Evolutionary conservation across 2,888 invertebrate species (phyloP).

Genomic region (Chalcis sispes): DNA sequence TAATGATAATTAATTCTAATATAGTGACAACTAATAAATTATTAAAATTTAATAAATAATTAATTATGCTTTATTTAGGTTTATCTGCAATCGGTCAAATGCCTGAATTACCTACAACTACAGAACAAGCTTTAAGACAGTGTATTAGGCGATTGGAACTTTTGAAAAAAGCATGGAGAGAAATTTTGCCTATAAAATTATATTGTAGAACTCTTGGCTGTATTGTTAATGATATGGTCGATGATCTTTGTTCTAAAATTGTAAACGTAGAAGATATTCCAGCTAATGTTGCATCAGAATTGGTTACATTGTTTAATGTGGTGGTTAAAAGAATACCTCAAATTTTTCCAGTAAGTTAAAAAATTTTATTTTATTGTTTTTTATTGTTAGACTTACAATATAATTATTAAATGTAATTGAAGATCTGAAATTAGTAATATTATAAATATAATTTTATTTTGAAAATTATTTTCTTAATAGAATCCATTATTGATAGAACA

Average conservation of each 20-base stretch:
- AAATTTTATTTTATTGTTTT: slow-evolving; percentile 47
- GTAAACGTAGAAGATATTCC: slow-evolving; percentile 90
- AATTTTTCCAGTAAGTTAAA: slow-evolving; percentile 82
- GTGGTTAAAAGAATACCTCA: slow-evolving; percentile 84
- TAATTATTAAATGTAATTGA: slow-evolving; percentile 27
- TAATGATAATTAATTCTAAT: no score
- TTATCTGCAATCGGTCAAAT: slow-evolving; percentile 75
- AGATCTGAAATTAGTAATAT: slow-evolving; percentile 56
- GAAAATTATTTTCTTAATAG: slow-evolving; percentile 70
- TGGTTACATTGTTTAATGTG: slow-evolving; percentile 86
- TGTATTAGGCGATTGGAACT: slow-evolving; percentile 90
- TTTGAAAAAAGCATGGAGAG: slow-evolving; percentile 91
- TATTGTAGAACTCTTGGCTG: slow-evolving; percentile 86
- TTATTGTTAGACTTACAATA: slow-evolving; percentile 30
- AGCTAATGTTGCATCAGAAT: slow-evolving; percentile 86
- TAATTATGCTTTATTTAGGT: slow-evolving; percentile 67
- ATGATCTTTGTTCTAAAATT: slow-evolving; percentile 82
- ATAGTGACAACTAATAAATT: neutral
- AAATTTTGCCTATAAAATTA: slow-evolving; percentile 86
- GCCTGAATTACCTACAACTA: slow-evolving; percentile 80
- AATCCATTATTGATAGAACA: slow-evolving; percentile 80
- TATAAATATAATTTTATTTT: slow-evolving; percentile 42
- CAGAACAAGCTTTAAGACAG: slow-evolving; percentile 87
- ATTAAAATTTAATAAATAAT: neutral
- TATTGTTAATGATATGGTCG: slow-evolving; percentile 82